Evolutionary conservation across 2,888 invertebrate genomes (phyloP).

Genomic region (Caenorhabditis drosophilae): DNA sequence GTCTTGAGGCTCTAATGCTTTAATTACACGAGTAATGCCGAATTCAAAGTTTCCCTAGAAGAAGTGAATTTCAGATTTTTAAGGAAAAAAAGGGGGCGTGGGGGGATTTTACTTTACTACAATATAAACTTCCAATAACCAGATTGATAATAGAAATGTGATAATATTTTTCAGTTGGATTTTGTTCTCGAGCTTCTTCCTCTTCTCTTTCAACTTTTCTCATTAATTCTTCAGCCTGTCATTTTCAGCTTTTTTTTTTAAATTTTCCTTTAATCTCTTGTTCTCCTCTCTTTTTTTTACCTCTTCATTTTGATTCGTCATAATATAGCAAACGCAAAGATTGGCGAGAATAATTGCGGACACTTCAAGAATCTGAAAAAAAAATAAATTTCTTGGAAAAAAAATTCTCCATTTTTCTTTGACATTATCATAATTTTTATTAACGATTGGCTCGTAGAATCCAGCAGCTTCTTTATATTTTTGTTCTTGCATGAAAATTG

Average conservation of each 20-base stretch:
- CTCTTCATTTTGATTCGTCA: slow-evolving; percentile 98
- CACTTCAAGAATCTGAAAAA: slow-evolving; percentile 79
- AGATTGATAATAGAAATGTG: slow-evolving; percentile 97
- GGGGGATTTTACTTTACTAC: slow-evolving; percentile 77
- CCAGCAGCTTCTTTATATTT: slow-evolving; percentile 97
- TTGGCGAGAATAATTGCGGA: slow-evolving; percentile 98
- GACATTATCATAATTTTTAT: slow-evolving; percentile 84
- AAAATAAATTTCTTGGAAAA: background rate
- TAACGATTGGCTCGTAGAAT: slow-evolving; percentile 96
- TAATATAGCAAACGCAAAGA: slow-evolving; percentile 96
- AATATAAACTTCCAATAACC: slow-evolving; percentile 96
- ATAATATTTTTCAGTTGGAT: slow-evolving; percentile 89
- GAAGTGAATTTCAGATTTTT: background rate
- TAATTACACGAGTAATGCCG: slow-evolving; percentile 94
- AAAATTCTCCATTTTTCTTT: slow-evolving; percentile 20
- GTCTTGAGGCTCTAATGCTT: slow-evolving; percentile 90
- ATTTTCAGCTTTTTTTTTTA: background rate
- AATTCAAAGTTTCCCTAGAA: slow-evolving; percentile 90
- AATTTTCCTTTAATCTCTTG: background rate
- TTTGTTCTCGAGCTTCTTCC: slow-evolving; percentile 84
- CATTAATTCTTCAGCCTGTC: slow-evolving; percentile 77
- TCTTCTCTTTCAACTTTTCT: slow-evolving; percentile 97
- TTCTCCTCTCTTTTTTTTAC: slow-evolving; percentile 65
- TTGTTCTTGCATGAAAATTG: slow-evolving; percentile 92
- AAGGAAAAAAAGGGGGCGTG: background rate